These are phyloP conservation scores for Chaunax sp. DNA, from an alignment of 2,797 vertebrate genomes.

Conservation along the genomic window DNA sequence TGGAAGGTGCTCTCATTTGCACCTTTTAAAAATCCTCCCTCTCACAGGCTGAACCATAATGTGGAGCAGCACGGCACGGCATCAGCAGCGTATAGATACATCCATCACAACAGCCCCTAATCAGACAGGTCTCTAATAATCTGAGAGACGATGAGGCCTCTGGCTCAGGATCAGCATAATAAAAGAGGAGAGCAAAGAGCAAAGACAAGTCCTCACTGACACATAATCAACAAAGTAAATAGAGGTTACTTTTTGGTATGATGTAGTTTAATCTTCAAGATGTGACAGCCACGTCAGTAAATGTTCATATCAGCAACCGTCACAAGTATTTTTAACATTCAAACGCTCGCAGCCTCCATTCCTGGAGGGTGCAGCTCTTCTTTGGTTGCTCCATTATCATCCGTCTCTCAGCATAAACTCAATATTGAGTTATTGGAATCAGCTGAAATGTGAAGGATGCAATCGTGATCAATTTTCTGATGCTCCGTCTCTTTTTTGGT, in stretches of 20 bases:
- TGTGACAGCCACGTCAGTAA: slow-evolving; percentile 68
- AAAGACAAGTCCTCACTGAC: slow-evolving; percentile 21
- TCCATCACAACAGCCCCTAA: background rate
- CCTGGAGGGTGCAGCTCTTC: slow-evolving; percentile 22
- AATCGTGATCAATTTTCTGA: background rate
- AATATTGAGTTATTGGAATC: slow-evolving; percentile 50
- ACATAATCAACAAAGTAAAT: slow-evolving; percentile 26
- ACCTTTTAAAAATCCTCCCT: slow-evolving; percentile 10
- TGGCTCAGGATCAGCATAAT: slow-evolving; percentile 20
- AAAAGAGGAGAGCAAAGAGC: slow-evolving; percentile 15
- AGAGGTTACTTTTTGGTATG: slow-evolving; percentile 41
- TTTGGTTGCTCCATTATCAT: slow-evolving; percentile 47
- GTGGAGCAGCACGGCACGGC: background rate
- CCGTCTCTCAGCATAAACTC: slow-evolving; percentile 15
- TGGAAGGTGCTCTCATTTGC: slow-evolving; percentile 48
- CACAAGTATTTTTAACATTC: slow-evolving; percentile 49
- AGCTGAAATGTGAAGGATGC: slow-evolving; percentile 19
- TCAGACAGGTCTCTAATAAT: slow-evolving; percentile 11
- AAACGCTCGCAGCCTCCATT: slow-evolving; percentile 14
- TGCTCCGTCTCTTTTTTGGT: slow-evolving; percentile 11
- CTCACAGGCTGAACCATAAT: slow-evolving; percentile 10
- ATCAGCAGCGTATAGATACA: slow-evolving; percentile 1
- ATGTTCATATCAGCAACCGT: slow-evolving; percentile 4
- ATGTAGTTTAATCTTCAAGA: slow-evolving; percentile 34
- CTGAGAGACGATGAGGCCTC: slow-evolving; percentile 16